Percentiles rank a stretch among this genome's conserved stretches.
Evolutionary conservation across 2,888 invertebrate genomes (phyloP).

Genomic region (Drosophila cracens): DNA sequence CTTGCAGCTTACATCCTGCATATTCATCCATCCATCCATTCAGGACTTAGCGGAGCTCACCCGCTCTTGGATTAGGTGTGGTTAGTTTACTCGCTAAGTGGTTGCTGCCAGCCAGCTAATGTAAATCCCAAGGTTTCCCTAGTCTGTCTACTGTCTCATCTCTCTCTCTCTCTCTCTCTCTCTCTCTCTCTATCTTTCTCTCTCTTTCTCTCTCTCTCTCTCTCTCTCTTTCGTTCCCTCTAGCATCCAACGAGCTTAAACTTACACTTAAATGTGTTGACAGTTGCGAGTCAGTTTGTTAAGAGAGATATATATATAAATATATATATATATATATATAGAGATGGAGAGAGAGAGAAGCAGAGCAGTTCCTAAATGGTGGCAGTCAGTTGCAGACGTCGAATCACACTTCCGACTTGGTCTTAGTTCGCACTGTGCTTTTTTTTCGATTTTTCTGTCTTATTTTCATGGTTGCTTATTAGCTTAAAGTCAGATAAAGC

Average conservation of each 20-base stretch:
- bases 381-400: background rate
- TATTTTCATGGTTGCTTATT: background rate
- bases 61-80: conserved; percentile 61
- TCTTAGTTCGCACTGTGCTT: background rate
- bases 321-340: background rate
- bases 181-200: background rate
- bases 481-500: background rate
- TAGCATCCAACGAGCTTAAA: conserved; percentile 32
- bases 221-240: background rate
- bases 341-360: background rate
- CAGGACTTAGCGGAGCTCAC: background rate
- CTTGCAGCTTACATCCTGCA: background rate
- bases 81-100: conserved; percentile 77
- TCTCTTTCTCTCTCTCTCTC: background rate
- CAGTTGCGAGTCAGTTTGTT: conserved; percentile 22
- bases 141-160: conserved; percentile 34
- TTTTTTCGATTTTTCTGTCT: background rate
- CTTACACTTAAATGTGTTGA: conserved; percentile 30
- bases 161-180: background rate
- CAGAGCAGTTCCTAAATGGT: background rate
- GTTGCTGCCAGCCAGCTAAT: conserved; percentile 60
- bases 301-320: background rate
- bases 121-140: conserved; percentile 36
- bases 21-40: conserved; percentile 2
- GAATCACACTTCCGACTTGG: conserved; percentile 4